These are phyloP conservation scores for Actinopyga echinites DNA, from an alignment of 53 echinoderm and acorn worm species.

Conservation along the genomic window DNA sequence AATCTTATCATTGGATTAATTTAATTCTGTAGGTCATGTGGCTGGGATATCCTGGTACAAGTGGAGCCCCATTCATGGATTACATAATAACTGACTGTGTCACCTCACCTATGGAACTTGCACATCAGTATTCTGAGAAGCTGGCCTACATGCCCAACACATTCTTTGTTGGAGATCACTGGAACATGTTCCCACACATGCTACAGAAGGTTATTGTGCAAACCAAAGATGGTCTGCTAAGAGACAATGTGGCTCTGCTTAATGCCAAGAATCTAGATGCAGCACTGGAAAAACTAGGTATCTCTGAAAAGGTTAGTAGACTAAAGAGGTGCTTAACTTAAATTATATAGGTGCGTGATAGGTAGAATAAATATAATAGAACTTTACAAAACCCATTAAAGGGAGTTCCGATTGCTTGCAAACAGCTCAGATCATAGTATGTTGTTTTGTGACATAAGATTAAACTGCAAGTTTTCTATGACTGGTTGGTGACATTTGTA, in stretches of 20 bases:
- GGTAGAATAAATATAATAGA: too few species aligned
- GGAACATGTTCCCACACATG: slow-evolving; percentile 99
- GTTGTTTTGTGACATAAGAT: too few species aligned
- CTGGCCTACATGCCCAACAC: slow-evolving; percentile 93
- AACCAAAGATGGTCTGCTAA: slow-evolving; percentile 64
- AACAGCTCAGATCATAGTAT: too few species aligned
- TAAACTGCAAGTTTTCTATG: too few species aligned
- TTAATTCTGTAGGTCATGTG: slow-evolving; percentile 75
- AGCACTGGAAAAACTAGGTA: slow-evolving; percentile 72
- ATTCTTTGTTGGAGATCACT: slow-evolving; percentile 98
- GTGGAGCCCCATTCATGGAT: slow-evolving; percentile 99
- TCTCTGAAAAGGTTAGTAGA: slow-evolving; percentile 51
- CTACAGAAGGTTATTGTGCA: slow-evolving; percentile 83
- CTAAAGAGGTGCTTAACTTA: neutral
- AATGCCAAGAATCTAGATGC: slow-evolving; percentile 79
- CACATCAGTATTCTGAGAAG: slow-evolving; percentile 95
- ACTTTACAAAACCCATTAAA: too few species aligned
- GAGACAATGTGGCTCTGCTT: slow-evolving; percentile 82
- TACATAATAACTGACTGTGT: slow-evolving; percentile 84
- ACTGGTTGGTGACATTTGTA: too few species aligned
- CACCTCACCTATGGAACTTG: slow-evolving; percentile 89
- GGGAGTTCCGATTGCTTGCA: too few species aligned
- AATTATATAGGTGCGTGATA: too few species aligned
- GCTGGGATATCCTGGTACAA: slow-evolving; percentile 98
- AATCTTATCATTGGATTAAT: neutral